Percentiles rank a stretch among this genome's conserved stretches.
phyloP scores from a whole-genome alignment of 2,797 vertebrate genomes.

The Pseudotriccus pelzelni region DNA sequence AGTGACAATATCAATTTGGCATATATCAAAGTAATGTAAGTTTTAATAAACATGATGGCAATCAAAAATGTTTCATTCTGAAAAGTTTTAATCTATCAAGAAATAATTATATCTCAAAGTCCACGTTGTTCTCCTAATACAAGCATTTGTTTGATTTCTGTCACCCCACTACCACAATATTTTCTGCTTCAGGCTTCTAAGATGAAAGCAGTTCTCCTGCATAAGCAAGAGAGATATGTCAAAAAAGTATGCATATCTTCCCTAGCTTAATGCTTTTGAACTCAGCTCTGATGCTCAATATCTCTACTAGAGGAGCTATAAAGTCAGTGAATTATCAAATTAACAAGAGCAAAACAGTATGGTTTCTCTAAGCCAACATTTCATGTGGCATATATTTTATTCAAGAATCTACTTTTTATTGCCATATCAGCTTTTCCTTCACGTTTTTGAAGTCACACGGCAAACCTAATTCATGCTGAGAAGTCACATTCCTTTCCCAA shows the following conservation, averaged over 20 bases:
- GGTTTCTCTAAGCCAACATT: background rate
- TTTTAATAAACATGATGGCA: background rate
- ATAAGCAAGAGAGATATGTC: background rate
- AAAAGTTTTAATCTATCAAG: background rate
- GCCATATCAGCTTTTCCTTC: background rate
- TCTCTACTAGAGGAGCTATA: background rate
- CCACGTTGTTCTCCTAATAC: background rate
- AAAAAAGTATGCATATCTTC: background rate
- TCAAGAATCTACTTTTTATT: background rate
- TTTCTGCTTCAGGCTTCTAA: background rate
- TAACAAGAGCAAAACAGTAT: background rate
- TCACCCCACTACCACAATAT: background rate
- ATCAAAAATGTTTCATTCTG: background rate
- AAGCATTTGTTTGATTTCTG: background rate
- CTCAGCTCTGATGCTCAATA: background rate
- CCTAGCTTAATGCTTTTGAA: background rate
- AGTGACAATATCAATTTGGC: background rate
- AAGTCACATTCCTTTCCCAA: background rate
- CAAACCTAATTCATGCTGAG: background rate
- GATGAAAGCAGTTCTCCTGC: background rate
- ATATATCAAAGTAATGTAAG: background rate
- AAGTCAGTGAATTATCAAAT: constrained; percentile 37
- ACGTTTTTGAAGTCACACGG: background rate
- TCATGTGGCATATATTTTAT: background rate
- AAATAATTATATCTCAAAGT: background rate